These are phyloP conservation scores for Murina feae DNA, from an alignment of 2,113 vertebrate species.

Conservation along the genomic window DNA sequence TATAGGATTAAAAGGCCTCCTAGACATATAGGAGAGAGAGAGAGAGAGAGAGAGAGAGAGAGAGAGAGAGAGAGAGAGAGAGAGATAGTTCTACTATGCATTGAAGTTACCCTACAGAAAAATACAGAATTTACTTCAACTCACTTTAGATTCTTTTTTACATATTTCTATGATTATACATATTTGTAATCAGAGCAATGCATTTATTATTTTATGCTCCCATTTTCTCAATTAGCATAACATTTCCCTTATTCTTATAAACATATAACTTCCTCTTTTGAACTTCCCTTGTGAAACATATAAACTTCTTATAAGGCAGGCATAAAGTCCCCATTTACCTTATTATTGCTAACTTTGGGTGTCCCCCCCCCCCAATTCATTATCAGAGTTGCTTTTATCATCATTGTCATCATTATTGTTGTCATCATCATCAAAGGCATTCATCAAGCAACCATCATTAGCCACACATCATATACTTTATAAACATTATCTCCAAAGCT, in stretches of 20 bases:
- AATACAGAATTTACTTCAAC: not conserved
- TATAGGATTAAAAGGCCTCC: not conserved
- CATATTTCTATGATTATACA: not conserved
- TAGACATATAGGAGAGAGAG: too few species aligned
- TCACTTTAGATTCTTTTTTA: not conserved
- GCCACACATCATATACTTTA: not conserved
- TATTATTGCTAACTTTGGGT: not conserved
- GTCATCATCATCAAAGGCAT: not conserved
- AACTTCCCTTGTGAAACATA: not conserved
- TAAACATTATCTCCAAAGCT: not conserved
- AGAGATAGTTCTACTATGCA: not conserved
- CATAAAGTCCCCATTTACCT: not conserved
- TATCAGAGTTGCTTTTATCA: not conserved
- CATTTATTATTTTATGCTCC: not conserved
- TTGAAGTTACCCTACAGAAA: not conserved
- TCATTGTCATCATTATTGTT: not conserved
- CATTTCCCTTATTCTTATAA: not conserved
- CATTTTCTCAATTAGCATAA: slow-evolving; percentile 4
- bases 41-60: too few species aligned
- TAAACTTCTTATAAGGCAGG: not conserved
- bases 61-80: too few species aligned
- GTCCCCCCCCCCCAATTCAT: not conserved
- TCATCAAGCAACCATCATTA: not conserved
- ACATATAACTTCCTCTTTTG: not conserved
- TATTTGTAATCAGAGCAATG: not conserved